Percentiles rank a stretch among this genome's conserved stretches.
Evolutionary conservation across 2,113 vertebrate species (phyloP).

Genomic region (Passer domesticus): DNA sequence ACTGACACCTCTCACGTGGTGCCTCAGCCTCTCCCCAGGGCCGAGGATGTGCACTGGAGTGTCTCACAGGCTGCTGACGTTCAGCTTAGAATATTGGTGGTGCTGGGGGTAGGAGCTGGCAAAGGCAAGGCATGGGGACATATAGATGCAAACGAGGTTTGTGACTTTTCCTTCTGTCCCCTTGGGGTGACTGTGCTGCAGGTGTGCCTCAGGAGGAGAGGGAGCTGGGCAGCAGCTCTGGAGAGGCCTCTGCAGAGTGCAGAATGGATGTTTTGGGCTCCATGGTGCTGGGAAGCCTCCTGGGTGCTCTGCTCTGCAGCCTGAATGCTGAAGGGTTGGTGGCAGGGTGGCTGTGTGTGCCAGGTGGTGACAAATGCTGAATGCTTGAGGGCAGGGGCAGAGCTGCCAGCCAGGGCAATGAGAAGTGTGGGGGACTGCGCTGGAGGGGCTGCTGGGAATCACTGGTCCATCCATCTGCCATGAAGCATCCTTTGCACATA

Average conservation of each 20-base stretch:
- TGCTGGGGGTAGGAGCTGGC: not conserved
- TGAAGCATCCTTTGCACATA: not conserved
- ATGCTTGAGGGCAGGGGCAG: not conserved
- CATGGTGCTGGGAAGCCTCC: not conserved
- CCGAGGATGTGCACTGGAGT: constrained; percentile 7
- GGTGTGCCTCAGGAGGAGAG: not conserved
- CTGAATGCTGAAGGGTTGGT: not conserved
- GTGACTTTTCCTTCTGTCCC: not conserved
- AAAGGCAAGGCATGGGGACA: not conserved
- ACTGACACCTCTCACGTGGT: not conserved
- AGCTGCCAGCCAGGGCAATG: not conserved
- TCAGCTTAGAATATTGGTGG: not conserved
- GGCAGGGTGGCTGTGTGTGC: not conserved
- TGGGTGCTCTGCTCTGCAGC: not conserved
- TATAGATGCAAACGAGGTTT: not conserved
- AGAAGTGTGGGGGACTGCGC: not conserved
- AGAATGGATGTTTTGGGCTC: not conserved
- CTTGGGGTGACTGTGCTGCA: not conserved
- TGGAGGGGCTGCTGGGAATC: not conserved
- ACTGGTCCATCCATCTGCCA: not conserved
- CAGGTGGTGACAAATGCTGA: not conserved
- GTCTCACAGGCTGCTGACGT: not conserved
- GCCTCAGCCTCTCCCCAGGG: constrained; percentile 15
- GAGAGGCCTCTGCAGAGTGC: not conserved
- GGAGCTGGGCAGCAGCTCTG: not conserved